Evolutionary conservation across 2,113 vertebrate genomes (phyloP), one percentile per base, ranked within the genome.

Genomic region (Ictidomys tridecemlineatus): DNA sequence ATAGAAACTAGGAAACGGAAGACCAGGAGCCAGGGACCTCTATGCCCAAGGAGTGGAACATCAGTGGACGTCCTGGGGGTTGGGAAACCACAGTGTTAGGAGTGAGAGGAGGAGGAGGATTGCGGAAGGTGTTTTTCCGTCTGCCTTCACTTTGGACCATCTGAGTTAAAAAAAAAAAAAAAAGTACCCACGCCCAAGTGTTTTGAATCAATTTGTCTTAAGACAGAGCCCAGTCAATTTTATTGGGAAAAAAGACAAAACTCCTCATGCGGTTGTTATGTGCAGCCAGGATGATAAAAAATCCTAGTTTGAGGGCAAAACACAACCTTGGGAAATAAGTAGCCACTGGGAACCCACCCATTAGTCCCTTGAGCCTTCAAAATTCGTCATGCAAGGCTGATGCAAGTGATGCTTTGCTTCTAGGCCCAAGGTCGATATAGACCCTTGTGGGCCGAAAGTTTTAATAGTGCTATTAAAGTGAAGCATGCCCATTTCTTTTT

Each of bases 341-440:
- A 56, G 32, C 1, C 0, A 28, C 8, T 34, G 8, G 8, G n/a
- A 22, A 42, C 7, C 37, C 53, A 69, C 10, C 37, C 42, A 4
- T 28, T 37, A 48, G 3, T 22, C 70, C 56, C 32, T 34, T 20
- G n/a, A 65, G 30, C 8, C 16, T 74, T n/a, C 9, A 53, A 32
- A 32, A 82, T 16, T 65, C 61, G 32, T 26, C 26, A 18, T 42
- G 11, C 30, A 28, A 5, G 9, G n/a, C 34, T 45, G 80, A 70
- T 2, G 30, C 3, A 28, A 58, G 8, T 63, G 39, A 28, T 51
- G 69, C 32, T 48, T 89, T 53, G 65, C n/a, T 87, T 42, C 51
- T 3, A 37, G 51, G 10, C 4, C 16, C 37, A 77, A 45, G 22
- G 77, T 88, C 51, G 70, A 11, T 24, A 73, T 4, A 18, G 74